Evolutionary conservation across 1,140 invertebrate species (phyloP), one percentile per base, ranked within the genome.

Genomic region (Lasioglossum albipes): DNA sequence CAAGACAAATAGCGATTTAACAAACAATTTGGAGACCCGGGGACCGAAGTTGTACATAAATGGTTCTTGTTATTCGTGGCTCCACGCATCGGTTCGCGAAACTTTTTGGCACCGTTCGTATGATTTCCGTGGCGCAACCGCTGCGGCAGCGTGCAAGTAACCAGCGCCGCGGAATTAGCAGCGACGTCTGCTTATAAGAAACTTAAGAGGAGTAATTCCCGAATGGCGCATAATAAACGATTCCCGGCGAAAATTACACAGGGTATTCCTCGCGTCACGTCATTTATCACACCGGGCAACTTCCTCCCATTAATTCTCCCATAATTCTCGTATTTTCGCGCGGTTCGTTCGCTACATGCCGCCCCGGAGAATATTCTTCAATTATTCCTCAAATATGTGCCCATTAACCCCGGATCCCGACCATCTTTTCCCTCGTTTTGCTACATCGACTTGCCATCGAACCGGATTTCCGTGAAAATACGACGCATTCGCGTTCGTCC

Each of bases 311-410:
- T 75, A 75, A 66, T 66, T 66, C 42, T 54, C 42, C 73, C n/a
- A 75, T 66, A 54, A 66, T 75, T 75, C 73, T 75, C 62, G 16
- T 66, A 66, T 66, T 52, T 66, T 66, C 42, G 42, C 66, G 42
- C 12, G 20, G 12, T 0, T 2, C 66, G 20, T 49, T 1, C 41
- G 66, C 22, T 49, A 49, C n/a, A 68, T n/a, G 18, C n/a, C 65
- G 6, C 41, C 20, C 18, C n/a, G 13, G 13, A 7, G 16, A 41
- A 66, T 66, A 49, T 36, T 49, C 27, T 64, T 64, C 20, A 41
- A 42, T 36, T 27, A 64, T 62, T 73, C 18, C 18, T 64, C 22
- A 49, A 31, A 13, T 31, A 64, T 31, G 42, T 64, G 18, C 10
- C 42, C 36, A 13, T n/a, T 22, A 42, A 31, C n/a, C 20, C 54